Evolutionary conservation across 2,888 invertebrate genomes (phyloP).

Genomic region (Rhyacophila evoluta): DNA sequence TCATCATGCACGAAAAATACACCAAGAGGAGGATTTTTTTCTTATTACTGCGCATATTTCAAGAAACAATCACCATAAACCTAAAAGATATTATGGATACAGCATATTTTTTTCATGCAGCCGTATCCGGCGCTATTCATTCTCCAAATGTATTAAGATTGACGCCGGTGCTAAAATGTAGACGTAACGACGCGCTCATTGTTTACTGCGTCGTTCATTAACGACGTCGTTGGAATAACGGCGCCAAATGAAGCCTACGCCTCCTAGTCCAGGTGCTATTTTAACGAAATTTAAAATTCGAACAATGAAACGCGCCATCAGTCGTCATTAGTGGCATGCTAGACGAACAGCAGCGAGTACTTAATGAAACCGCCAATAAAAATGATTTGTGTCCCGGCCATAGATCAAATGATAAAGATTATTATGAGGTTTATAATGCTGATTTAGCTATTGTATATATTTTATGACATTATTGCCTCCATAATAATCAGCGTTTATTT

Average conservation of each 20-base stretch:
- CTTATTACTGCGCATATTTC: constrained; percentile 4
- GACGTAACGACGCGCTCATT: constrained; percentile 37
- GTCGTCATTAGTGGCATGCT: constrained; percentile 17
- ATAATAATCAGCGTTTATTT: too few species aligned
- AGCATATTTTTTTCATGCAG: constrained; percentile 22
- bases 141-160: constrained; percentile 37
- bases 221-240: constrained; percentile 33
- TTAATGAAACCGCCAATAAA: neutral
- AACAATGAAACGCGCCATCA: constrained; percentile 40
- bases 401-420: neutral
- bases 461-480: too few species aligned
- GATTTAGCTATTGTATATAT: neutral
- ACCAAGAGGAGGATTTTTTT: neutral
- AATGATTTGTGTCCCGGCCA: neutral
- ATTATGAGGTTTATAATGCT: neutral
- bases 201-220: constrained; percentile 41
- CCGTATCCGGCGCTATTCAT: constrained; percentile 23
- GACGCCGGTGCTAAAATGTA: constrained; percentile 34
- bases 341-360: neutral
- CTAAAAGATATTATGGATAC: constrained; percentile 22
- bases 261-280: constrained; percentile 11
- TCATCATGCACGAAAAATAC: constrained; percentile 1
- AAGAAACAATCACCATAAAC: constrained; percentile 24
- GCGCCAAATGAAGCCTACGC: constrained; percentile 34
- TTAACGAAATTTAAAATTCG: constrained; percentile 35